A percentile compares a stretch with the other conserved stretches of the same genome.
phyloP scores from a whole-genome alignment of 1,140 invertebrate species.

The Drosophila parvula region DNA sequence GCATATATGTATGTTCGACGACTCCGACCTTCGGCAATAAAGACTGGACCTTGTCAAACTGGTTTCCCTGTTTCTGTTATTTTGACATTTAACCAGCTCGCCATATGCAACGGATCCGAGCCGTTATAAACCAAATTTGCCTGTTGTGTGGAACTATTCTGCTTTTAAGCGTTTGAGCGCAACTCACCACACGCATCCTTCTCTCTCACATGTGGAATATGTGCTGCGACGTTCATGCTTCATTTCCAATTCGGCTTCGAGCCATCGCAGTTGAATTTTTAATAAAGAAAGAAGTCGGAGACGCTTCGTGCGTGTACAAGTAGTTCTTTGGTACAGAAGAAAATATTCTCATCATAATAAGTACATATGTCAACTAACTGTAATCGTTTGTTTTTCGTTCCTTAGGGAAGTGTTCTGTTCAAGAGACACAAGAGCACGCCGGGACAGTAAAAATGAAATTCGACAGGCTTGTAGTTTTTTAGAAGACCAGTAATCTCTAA shows the following conservation, averaged over 20 bases:
- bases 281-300: not conserved
- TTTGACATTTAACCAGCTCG: not conserved
- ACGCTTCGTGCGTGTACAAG: too few species aligned
- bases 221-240: not conserved
- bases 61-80: constrained; percentile 16
- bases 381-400: too few species aligned
- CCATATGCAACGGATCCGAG: constrained; percentile 12
- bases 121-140: not conserved
- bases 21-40: constrained; percentile 12
- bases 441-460: too few species aligned
- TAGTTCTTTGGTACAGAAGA: not conserved
- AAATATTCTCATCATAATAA: too few species aligned
- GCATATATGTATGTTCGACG: constrained; percentile 31
- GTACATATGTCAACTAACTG: too few species aligned
- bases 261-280: constrained; percentile 6
- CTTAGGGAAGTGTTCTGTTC: too few species aligned
- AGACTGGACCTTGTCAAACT: constrained; percentile 32
- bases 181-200: constrained; percentile 46
- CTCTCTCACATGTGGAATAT: constrained; percentile 37
- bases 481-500: too few species aligned
- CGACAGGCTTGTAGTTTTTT: too few species aligned
- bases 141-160: not conserved
- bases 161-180: constrained; percentile 17
- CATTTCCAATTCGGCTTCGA: constrained; percentile 21
- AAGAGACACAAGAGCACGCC: too few species aligned